Conservation (phyloP, 2,888 invertebrate species). For the Saturnia pavonia region DNA sequence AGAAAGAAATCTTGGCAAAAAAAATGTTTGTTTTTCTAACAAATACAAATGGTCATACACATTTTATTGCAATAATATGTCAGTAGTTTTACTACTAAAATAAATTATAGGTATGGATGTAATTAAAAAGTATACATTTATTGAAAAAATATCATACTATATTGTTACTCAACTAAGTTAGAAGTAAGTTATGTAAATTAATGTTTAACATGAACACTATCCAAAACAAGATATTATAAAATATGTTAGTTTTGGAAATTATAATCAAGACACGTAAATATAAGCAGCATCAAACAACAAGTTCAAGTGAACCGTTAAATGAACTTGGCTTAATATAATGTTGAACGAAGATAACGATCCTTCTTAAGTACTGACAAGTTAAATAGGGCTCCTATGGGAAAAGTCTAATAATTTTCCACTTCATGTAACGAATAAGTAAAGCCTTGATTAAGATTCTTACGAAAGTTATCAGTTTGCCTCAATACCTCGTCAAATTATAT, state of each 20-base stretch:
- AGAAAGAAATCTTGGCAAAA: slow-evolving; percentile 27
- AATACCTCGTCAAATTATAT: background rate
- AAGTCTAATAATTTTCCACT: slow-evolving; percentile 45
- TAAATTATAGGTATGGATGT: too few relatives aligned
- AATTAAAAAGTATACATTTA: too few relatives aligned
- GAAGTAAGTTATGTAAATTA: too few relatives aligned
- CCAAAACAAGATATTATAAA: background rate
- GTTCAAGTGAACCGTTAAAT: slow-evolving; percentile 42
- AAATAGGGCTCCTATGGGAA: slow-evolving; percentile 51
- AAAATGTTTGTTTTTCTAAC: background rate
- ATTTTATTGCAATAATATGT: background rate
- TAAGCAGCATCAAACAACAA: slow-evolving; percentile 35
- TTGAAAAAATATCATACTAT: too few relatives aligned
- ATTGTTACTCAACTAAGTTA: too few relatives aligned
- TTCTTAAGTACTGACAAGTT: slow-evolving; percentile 50
- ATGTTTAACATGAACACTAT: background rate
- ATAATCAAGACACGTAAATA: slow-evolving; percentile 19
- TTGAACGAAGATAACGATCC: slow-evolving; percentile 47
- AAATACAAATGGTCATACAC: background rate
- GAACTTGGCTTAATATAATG: slow-evolving; percentile 44
- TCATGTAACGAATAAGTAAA: slow-evolving; percentile 28
- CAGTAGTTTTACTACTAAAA: background rate
- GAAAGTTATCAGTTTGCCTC: background rate
- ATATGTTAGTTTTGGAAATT: background rate
- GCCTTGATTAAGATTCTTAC: slow-evolving; percentile 19